Conservation (phyloP, 2,797 vertebrate species). For the Varecia variegata region DNA sequence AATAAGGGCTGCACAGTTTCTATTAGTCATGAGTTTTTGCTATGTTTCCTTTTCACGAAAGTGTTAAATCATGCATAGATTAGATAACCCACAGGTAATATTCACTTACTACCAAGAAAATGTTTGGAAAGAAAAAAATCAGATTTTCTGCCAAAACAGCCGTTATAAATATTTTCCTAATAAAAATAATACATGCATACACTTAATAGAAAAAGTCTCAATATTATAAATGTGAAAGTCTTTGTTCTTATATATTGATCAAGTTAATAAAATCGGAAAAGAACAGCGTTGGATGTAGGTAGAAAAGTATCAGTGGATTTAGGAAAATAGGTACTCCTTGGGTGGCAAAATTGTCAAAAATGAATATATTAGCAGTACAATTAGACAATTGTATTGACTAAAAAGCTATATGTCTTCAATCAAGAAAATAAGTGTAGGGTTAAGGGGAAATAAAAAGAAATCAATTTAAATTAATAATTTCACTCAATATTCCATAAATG, state of each 20-base stretch:
- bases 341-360: not conserved
- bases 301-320: not conserved
- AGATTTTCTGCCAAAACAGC: not conserved
- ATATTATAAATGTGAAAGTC: not conserved
- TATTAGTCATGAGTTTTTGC: not conserved
- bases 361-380: not conserved
- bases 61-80: not conserved
- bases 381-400: not conserved
- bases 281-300: not conserved
- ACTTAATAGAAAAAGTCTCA: not conserved
- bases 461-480: not conserved
- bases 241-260: not conserved
- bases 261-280: not conserved
- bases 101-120: not conserved
- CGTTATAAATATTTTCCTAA: not conserved
- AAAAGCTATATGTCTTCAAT: not conserved
- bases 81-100: fast-evolving
- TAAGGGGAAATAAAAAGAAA: not conserved
- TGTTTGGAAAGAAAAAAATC: not conserved
- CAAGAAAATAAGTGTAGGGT: not conserved
- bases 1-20: not conserved
- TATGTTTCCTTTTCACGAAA: not conserved
- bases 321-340: not conserved
- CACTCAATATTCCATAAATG: not conserved
- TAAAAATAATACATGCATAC: not conserved